Conservation (phyloP, 2,113 vertebrate species). For the Gopherus flavomarginatus region DNA sequence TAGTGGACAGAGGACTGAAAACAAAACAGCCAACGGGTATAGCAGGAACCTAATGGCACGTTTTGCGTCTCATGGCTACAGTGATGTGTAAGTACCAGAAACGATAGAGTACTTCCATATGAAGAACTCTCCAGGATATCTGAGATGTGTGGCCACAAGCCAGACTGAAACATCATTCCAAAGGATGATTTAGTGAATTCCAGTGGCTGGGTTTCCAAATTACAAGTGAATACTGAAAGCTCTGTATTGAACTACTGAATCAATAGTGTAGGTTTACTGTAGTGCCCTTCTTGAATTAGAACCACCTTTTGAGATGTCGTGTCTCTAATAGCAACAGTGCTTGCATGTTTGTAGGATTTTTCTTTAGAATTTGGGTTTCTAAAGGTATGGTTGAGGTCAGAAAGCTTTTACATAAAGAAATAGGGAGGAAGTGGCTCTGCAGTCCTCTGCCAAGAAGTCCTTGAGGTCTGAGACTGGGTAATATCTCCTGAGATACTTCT, state of each 20-base stretch:
- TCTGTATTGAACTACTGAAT: neutral
- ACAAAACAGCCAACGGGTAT: neutral
- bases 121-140: neutral
- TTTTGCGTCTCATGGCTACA: neutral
- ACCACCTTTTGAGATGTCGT: neutral
- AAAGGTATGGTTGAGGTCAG: neutral
- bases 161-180: neutral
- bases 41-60: neutral
- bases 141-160: rapidly evolving
- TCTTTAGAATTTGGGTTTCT: neutral
- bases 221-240: neutral
- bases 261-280: neutral
- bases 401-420: neutral
- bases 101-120: neutral
- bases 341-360: neutral
- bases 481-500: neutral
- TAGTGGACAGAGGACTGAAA: neutral
- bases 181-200: neutral
- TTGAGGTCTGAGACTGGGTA: neutral
- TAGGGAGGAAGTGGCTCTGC: neutral
- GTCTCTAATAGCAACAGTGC: neutral
- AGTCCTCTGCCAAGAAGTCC: neutral
- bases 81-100: neutral
- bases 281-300: neutral
- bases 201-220: neutral